phyloP scores from a whole-genome alignment of 2,113 vertebrate genomes.

The Odocoileus hemionus region DNA sequence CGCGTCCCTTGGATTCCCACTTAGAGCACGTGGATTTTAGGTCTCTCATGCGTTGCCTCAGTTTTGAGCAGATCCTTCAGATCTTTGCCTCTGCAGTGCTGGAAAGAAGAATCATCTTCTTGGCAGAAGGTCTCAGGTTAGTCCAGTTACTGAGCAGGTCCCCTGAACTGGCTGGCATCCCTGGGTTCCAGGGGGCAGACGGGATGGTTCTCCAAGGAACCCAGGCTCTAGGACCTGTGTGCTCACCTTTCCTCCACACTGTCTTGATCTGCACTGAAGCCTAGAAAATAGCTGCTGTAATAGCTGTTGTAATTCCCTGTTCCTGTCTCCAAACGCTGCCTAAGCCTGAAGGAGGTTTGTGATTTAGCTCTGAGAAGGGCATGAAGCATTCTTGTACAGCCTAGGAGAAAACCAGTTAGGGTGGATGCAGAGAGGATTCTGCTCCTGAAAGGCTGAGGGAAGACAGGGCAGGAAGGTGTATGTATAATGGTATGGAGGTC shows the following conservation, averaged over 20 bases:
- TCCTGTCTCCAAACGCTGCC: not conserved
- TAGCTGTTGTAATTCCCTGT: not conserved
- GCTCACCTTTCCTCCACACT: not conserved
- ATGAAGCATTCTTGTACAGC: not conserved
- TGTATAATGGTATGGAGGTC: not conserved
- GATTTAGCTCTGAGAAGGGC: not conserved
- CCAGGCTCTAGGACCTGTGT: not conserved
- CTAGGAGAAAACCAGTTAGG: not conserved
- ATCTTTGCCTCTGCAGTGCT: conserved; percentile 90
- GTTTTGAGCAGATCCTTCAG: conserved; percentile 84
- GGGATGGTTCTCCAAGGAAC: not conserved
- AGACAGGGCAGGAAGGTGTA: not conserved
- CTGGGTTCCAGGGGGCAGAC: not conserved
- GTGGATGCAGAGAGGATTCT: not conserved
- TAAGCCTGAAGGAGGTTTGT: not conserved
- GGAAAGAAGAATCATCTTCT: conserved; percentile 93
- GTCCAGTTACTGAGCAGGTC: not conserved
- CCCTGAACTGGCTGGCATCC: not conserved
- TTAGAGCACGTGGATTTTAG: conserved; percentile 94
- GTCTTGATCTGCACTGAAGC: not conserved
- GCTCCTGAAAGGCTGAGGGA: not conserved
- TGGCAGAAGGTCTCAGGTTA: conserved; percentile 93
- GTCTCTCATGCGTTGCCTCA: conserved; percentile 86
- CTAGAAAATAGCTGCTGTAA: not conserved
- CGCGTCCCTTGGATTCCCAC: conserved; percentile 91